A percentile compares a stretch with the other conserved stretches of the same genome.
Conservation (phyloP, 1,140 invertebrate species). For the Drosophila malerkotliana region DNA sequence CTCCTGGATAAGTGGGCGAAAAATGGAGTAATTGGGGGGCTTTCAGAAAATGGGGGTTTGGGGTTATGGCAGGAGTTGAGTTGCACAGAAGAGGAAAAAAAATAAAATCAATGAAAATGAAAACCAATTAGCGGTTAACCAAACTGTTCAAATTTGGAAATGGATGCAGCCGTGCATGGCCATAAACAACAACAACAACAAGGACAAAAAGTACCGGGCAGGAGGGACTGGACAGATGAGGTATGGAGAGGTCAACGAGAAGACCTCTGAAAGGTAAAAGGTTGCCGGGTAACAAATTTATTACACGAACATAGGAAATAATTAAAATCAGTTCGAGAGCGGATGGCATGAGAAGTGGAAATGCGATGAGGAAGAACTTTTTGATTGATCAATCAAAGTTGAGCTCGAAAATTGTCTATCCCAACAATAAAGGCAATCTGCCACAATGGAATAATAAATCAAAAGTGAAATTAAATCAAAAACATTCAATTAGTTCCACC, state of each 20-base stretch:
- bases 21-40: neutral
- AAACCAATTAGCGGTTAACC: conserved; percentile 81
- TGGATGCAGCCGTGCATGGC: conserved; percentile 73
- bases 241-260: conserved; percentile 43
- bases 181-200: conserved; percentile 69
- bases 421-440: neutral
- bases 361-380: conserved; percentile 5
- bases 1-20: neutral
- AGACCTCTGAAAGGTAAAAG: conserved; percentile 52
- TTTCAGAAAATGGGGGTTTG: neutral
- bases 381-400: conserved; percentile 36
- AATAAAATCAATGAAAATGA: conserved; percentile 80
- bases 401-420: neutral
- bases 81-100: conserved; percentile 2
- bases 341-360: neutral
- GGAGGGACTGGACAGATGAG: conserved; percentile 27
- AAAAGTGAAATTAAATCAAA: neutral
- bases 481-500: neutral
- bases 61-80: neutral
- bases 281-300: conserved; percentile 55
- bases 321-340: conserved; percentile 45
- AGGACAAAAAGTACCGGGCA: neutral
- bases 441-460: no score
- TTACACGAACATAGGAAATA: conserved; percentile 52
- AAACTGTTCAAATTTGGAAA: conserved; percentile 82